These are phyloP conservation scores for Leptonema lineaticorne DNA, from an alignment of 1,140 invertebrate species.

Conservation along the genomic window DNA sequence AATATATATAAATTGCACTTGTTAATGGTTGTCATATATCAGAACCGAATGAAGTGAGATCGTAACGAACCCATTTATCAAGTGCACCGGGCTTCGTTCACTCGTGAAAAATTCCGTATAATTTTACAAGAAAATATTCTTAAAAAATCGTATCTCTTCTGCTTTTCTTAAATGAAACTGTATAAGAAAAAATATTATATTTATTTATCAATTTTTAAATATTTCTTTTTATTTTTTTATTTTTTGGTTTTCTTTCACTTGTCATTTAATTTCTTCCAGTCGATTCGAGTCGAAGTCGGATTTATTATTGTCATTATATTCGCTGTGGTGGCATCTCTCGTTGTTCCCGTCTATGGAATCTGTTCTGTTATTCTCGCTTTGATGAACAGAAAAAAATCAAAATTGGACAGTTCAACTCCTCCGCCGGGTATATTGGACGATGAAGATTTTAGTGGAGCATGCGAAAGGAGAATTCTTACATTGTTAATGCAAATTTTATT, in stretches of 20 bases:
- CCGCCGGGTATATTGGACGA: slow-evolving; percentile 20
- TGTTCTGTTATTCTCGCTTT: slow-evolving; percentile 22
- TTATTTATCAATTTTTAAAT: slow-evolving; percentile 13
- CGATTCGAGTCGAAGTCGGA: slow-evolving; percentile 37
- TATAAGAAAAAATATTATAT: no score
- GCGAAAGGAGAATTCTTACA: slow-evolving; percentile 31
- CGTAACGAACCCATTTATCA: slow-evolving; percentile 30
- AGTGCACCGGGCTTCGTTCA: not conserved
- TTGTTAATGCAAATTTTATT: slow-evolving; percentile 32
- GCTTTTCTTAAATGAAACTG: no score
- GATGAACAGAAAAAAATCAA: slow-evolving; percentile 18
- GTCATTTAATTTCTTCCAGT: slow-evolving; percentile 30
- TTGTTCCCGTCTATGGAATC: slow-evolving; percentile 34
- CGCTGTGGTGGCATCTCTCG: slow-evolving; percentile 17
- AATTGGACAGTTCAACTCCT: slow-evolving; percentile 2
- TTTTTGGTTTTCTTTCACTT: not conserved
- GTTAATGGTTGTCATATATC: slow-evolving; percentile 26
- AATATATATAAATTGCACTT: slow-evolving; percentile 5
- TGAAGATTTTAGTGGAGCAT: slow-evolving; percentile 27
- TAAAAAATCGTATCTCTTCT: not conserved
- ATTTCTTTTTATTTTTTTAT: slow-evolving; percentile 21
- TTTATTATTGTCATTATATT: slow-evolving; percentile 37
- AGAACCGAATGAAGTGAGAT: slow-evolving; percentile 16
- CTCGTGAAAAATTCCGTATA: not conserved
- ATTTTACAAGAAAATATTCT: not conserved